Conservation (phyloP, 2,113 vertebrate genomes). For the Cavia aperea region DNA sequence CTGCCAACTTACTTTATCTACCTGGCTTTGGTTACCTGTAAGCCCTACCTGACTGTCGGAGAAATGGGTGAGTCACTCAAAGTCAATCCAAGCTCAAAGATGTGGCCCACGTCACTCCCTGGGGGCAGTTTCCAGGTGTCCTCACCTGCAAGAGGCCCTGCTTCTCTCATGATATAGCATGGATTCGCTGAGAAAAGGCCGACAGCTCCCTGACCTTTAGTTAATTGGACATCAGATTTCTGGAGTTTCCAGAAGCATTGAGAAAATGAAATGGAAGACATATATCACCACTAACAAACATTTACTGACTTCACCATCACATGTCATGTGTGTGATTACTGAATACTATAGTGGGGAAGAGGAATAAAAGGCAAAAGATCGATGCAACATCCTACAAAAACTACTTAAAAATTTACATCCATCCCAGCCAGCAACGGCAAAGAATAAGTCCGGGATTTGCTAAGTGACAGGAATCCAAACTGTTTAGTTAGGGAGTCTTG, state of each 20-base stretch:
- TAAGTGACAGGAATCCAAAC: conserved; percentile 48
- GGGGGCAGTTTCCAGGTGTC: not conserved
- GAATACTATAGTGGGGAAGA: not conserved
- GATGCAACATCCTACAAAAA: not conserved
- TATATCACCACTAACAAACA: not conserved
- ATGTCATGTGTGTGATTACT: not conserved
- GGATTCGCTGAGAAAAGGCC: not conserved
- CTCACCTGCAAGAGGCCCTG: not conserved
- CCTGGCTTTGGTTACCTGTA: not conserved
- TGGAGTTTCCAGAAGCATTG: not conserved
- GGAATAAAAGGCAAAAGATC: not conserved
- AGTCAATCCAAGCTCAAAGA: not conserved
- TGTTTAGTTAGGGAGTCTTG: not conserved
- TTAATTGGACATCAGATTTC: conserved; percentile 49
- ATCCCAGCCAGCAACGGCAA: not conserved
- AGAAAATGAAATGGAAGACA: conserved; percentile 35
- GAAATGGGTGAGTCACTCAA: not conserved
- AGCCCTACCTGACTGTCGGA: not conserved
- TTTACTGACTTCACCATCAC: conserved; percentile 15
- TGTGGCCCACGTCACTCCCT: not conserved
- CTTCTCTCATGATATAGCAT: not conserved
- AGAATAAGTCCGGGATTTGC: conserved; percentile 19
- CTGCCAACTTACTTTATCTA: not conserved
- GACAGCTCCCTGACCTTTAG: conserved; percentile 49
- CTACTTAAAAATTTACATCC: conserved; percentile 25